A percentile compares a stretch with the other conserved stretches of the same genome.
Conservation (phyloP, 1,140 invertebrate species). For the Lineus longissimus region DNA sequence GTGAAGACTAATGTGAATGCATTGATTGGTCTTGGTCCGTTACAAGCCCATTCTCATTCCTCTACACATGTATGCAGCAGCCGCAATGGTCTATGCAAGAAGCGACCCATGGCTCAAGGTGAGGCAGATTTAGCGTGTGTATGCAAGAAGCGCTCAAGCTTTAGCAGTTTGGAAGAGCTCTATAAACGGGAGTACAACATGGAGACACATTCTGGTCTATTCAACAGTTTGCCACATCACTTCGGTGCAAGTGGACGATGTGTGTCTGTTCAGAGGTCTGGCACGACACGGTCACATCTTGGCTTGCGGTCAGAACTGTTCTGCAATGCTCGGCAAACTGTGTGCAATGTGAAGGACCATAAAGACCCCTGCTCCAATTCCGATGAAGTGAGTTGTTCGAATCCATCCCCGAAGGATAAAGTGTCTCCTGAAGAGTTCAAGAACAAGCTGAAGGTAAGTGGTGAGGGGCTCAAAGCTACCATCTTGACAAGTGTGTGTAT, state of each 20-base stretch:
- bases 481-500: too few species aligned
- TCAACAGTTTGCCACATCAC: conserved; percentile 4
- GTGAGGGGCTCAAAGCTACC: too few species aligned
- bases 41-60: neutral
- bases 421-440: neutral
- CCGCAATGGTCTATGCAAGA: neutral
- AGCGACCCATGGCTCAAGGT: neutral
- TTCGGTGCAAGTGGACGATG: neutral
- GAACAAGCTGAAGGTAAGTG: too few species aligned
- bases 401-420: neutral
- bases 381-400: neutral
- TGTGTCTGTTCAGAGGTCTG: neutral
- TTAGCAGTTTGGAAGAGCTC: neutral
- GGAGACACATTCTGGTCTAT: neutral
- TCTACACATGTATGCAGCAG: too few species aligned
- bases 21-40: neutral
- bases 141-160: conserved; percentile 6
- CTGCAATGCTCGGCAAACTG: neutral
- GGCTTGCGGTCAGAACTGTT: neutral
- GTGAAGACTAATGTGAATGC: neutral
- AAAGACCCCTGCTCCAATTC: neutral
- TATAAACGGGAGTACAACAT: neutral
- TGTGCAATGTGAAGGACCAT: neutral
- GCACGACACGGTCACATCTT: neutral
- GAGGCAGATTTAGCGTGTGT: neutral